Evolutionary conservation across 2,113 vertebrate species (phyloP), one percentile per base, ranked within the genome.

Genomic region (Galbula dea): DNA sequence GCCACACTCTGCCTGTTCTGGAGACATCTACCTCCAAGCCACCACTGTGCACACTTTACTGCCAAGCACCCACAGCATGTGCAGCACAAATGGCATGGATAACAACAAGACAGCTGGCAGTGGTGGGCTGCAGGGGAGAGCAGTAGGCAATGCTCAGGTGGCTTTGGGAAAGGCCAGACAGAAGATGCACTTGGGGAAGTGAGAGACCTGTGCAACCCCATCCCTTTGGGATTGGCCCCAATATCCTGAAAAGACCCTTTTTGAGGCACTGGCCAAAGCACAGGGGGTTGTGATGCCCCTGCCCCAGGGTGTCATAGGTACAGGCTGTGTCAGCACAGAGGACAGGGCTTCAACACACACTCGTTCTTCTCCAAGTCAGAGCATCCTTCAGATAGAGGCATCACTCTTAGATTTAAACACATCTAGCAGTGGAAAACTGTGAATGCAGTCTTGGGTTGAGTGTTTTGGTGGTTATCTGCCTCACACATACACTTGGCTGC

Each of bases 81-180:
- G 1, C 1, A 2, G 29, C 0, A 2, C 10, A 5, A 29, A 13
- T 19, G 24, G 27, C 29, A 13, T 0, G 3, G 48, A 12, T 39
- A 37, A 23, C 32, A 43, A 58, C 1, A 3, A 46, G 45, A 43
- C 36, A 68, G 9, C 32, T 21, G 8, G 27, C n/a, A 48, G 37
- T 1, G 1, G 29, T 66, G 34, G 11, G 41, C 10, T 49, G 27
- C 23, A 59, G 13, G 15, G 22, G 26, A 32, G 15, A 55, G 41
- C 6, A 29, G 30, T 26, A 15, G 15, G 26, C 22, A 43, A 21
- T 24, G 6, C 18, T 89, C 30, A 32, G 41, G 37, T 68, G 30
- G 15, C 30, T 55, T 81, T 81, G 32, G 37, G 37, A 55, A 37
- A 71, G 37, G 7, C 78, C 6, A n/a, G n/a, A 71, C 26, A 62